These are phyloP conservation scores for Araneus ventricosus DNA, from an alignment of 1,140 invertebrate species.

Conservation along the genomic window DNA sequence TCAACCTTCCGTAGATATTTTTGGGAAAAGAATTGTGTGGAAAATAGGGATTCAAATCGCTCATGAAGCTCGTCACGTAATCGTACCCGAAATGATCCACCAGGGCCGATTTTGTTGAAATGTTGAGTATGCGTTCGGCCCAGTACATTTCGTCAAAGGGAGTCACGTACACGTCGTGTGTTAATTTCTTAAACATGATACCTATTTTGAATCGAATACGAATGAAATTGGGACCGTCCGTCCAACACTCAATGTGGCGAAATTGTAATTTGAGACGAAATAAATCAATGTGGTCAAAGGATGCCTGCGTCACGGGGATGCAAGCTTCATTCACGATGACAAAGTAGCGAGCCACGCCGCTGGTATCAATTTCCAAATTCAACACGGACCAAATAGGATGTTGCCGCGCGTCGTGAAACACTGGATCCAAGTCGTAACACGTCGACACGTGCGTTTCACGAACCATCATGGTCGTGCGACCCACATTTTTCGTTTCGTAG, in stretches of 20 bases:
- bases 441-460: background rate
- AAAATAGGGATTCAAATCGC: constrained; percentile 27
- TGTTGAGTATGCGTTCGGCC: background rate
- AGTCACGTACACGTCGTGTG: background rate
- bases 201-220: constrained; percentile 10
- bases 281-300: background rate
- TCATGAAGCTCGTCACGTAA: background rate
- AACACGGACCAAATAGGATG: background rate
- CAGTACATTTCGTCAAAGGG: background rate
- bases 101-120: background rate
- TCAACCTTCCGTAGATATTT: background rate
- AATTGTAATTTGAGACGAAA: background rate
- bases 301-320: background rate
- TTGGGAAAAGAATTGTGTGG: background rate
- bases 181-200: background rate
- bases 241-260: background rate
- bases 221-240: background rate
- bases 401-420: background rate
- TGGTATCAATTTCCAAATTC: background rate
- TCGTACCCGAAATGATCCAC: background rate
- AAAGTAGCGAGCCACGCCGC: background rate
- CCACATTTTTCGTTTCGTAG: constrained; percentile 40
- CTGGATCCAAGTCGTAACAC: background rate
- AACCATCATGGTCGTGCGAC: constrained; percentile 25
- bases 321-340: constrained; percentile 40